Evolutionary conservation across 2,113 vertebrate species (phyloP), one percentile per base, ranked within the genome.

Genomic region (Gadus macrocephalus): DNA sequence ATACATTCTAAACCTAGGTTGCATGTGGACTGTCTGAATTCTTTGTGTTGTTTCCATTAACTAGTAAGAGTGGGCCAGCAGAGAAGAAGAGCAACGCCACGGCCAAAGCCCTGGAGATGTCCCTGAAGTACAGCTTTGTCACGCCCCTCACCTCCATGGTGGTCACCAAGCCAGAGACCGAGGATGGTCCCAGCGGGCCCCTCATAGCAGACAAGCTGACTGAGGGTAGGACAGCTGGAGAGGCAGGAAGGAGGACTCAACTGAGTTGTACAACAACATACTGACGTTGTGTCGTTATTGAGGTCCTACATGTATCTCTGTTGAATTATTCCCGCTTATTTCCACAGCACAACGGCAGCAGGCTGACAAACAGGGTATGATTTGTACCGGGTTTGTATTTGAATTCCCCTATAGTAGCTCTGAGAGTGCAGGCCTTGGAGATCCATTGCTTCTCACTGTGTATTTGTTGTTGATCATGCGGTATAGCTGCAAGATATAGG

Each of bases 141-240:
- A 98, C 96, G 0, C 93, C 96, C 0, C 91, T 98, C 78, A 98
- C 96, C 0, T 95, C 96, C 64, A 94, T 98, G 96, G 94, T 98
- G 75, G 93, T 97, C 81, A 95, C 91, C 72, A 95, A 96, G 73
- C 95, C 95, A 17, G 75, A 90, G 59, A 81, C 62, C 1, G 83
- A 90, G 25, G 77, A 89, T 0, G 71, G 64, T 1, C 15, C 68
- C 66, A 62, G 64, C 0, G 62, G 71, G 2, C 49, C 71, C 3
- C 42, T 95, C 38, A 87, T 96, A 73, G 95, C 92, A 3, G 90
- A 95, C 80, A 98, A 97, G 76, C 89, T 96, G 16, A 87, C 88
- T 0, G 95, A 98, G 68, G 87, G 90, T 71, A 90, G 8, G 69
- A 27, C 9, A 14, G 2, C 0, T 15, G 2, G 22, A 69, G 0